Evolutionary conservation across 2,113 vertebrate species (phyloP).

Genomic region (Urocolius indicus): DNA sequence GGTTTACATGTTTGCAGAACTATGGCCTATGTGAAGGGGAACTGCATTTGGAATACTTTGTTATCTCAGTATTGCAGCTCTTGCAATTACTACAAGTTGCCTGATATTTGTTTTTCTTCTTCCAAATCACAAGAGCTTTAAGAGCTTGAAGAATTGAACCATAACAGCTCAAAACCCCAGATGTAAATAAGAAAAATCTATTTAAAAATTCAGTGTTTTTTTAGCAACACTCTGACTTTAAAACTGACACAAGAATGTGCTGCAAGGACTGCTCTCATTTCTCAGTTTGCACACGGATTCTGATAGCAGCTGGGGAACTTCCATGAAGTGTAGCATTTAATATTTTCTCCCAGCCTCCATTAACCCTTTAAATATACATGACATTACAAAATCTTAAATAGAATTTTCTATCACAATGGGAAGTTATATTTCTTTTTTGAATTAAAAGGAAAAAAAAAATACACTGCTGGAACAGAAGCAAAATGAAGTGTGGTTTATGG

Average conservation of each 20-base stretch:
- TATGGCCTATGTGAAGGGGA: neutral
- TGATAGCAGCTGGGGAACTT: neutral
- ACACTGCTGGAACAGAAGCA: neutral
- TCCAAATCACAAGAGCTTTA: conserved; percentile 38
- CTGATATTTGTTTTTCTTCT: conserved; percentile 60
- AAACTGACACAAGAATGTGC: neutral
- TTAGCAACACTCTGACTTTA: conserved; percentile 39
- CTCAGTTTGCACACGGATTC: neutral
- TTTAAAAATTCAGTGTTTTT: neutral
- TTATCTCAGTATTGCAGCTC: conserved; percentile 62
- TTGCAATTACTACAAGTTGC: conserved; percentile 53
- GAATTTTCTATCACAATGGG: neutral
- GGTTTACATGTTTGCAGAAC: neutral
- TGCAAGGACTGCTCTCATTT: neutral
- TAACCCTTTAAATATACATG: neutral
- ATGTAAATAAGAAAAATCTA: conserved; percentile 45
- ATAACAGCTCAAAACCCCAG: conserved; percentile 31
- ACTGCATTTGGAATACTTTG: conserved; percentile 14
- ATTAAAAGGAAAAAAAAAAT: neutral
- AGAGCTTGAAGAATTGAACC: conserved; percentile 55
- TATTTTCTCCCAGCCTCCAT: neutral
- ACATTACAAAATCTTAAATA: neutral
- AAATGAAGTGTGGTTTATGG: neutral
- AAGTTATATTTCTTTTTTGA: neutral
- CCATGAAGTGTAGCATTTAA: neutral